Evolutionary conservation across 2,797 vertebrate species (phyloP).

Genomic region (Sebastes matsubarae): DNA sequence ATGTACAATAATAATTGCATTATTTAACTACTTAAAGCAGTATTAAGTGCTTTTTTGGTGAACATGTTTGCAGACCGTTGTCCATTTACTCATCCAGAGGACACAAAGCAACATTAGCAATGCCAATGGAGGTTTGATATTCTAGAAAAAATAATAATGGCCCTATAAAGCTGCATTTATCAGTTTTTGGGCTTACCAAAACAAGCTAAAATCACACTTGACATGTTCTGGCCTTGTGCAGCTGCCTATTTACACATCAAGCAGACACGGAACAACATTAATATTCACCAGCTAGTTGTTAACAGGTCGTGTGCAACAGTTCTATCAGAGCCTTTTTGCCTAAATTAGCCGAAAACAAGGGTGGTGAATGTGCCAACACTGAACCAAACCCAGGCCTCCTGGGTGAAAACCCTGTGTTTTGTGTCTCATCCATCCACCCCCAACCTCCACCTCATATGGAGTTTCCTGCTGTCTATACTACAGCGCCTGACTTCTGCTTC

Average conservation of each 20-base stretch:
- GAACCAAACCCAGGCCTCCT: no score
- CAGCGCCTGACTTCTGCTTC: no score
- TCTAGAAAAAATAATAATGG: background rate
- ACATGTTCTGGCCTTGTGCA: background rate
- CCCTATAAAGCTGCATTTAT: background rate
- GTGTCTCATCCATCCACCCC: no score
- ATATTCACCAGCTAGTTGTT: background rate
- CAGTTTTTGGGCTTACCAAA: background rate
- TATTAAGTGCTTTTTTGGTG: background rate
- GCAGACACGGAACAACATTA: background rate
- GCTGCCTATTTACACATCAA: background rate
- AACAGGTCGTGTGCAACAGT: background rate
- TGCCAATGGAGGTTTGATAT: background rate
- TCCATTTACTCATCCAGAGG: background rate
- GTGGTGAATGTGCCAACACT: no score
- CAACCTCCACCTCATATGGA: no score
- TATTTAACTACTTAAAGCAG: background rate
- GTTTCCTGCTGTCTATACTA: no score
- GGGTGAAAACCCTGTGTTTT: no score
- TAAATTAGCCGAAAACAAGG: background rate
- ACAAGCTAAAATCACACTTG: background rate
- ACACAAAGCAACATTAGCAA: background rate
- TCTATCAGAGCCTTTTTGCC: background rate
- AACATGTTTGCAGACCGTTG: background rate
- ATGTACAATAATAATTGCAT: background rate